Conservation (phyloP, 1,140 invertebrate genomes). For the Leptopilina clavipes region DNA sequence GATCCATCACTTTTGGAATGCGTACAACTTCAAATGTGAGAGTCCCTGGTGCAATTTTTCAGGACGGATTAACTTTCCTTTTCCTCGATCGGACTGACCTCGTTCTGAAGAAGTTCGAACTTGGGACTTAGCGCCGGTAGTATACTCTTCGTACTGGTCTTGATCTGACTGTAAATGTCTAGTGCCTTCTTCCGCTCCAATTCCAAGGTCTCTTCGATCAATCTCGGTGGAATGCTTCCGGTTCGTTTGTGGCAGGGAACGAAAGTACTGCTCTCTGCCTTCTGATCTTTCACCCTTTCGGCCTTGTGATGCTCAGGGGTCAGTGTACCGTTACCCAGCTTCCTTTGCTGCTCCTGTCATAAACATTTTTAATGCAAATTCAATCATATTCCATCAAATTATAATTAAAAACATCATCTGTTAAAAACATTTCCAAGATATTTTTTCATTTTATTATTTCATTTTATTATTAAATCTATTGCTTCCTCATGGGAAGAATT, state of each 20-base stretch:
- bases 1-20: slow-evolving; percentile 20
- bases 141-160: slow-evolving; percentile 70
- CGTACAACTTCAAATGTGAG: slow-evolving; percentile 37
- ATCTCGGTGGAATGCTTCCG: slow-evolving; percentile 68
- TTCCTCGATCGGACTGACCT: slow-evolving; percentile 73
- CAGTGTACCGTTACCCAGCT: slow-evolving; percentile 69
- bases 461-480: too few relatives aligned
- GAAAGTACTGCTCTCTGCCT: slow-evolving; percentile 62
- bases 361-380: not conserved
- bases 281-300: slow-evolving; percentile 40
- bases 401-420: too few relatives aligned
- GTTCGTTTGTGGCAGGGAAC: slow-evolving; percentile 68
- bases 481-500: too few relatives aligned
- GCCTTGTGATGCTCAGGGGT: slow-evolving; percentile 63
- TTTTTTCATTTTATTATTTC: too few relatives aligned
- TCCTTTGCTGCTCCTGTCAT: slow-evolving; percentile 68
- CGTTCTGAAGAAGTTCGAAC: slow-evolving; percentile 71
- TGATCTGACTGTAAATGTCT: slow-evolving; percentile 72
- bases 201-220: slow-evolving; percentile 67
- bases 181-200: slow-evolving; percentile 68
- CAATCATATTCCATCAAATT: not conserved
- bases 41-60: slow-evolving; percentile 48
- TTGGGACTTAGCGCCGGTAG: slow-evolving; percentile 68
- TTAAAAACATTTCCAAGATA: too few relatives aligned
- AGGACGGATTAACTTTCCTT: slow-evolving; percentile 72